Conservation (phyloP, 2,888 invertebrate genomes). For the Agrochola lota region DNA sequence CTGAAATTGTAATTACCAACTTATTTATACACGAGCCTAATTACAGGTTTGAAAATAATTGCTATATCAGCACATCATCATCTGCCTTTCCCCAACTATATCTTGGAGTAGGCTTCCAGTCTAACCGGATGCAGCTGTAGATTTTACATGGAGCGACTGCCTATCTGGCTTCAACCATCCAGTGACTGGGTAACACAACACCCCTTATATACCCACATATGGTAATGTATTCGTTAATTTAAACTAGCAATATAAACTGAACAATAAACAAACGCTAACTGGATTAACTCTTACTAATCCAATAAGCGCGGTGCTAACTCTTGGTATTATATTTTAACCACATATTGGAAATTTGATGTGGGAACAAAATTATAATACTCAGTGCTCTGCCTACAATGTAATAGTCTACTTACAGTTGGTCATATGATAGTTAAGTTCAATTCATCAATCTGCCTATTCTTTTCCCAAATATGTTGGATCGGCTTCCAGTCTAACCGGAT, state of each 20-base stretch:
- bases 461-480: too few species aligned
- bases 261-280: slow-evolving; percentile 49
- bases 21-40: neutral
- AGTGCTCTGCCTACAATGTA: neutral
- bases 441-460: too few species aligned
- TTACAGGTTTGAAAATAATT: neutral
- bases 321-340: slow-evolving; percentile 44
- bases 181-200: neutral
- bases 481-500: too few species aligned
- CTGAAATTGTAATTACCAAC: too few species aligned
- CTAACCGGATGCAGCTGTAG: neutral
- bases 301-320: slow-evolving; percentile 17
- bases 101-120: neutral
- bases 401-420: neutral
- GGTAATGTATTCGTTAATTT: slow-evolving; percentile 31
- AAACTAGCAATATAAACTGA: slow-evolving; percentile 34
- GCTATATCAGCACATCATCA: too few species aligned
- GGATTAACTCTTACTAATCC: slow-evolving; percentile 50
- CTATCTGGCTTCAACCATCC: neutral
- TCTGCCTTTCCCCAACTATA: neutral
- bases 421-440: neutral
- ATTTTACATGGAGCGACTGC: neutral
- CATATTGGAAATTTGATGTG: slow-evolving; percentile 43
- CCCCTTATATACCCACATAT: neutral
- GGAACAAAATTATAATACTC: slow-evolving; percentile 18